Base-by-base conservation (phyloP, 2,888 invertebrate species). In the Phytoseiulus persimilis region DNA sequence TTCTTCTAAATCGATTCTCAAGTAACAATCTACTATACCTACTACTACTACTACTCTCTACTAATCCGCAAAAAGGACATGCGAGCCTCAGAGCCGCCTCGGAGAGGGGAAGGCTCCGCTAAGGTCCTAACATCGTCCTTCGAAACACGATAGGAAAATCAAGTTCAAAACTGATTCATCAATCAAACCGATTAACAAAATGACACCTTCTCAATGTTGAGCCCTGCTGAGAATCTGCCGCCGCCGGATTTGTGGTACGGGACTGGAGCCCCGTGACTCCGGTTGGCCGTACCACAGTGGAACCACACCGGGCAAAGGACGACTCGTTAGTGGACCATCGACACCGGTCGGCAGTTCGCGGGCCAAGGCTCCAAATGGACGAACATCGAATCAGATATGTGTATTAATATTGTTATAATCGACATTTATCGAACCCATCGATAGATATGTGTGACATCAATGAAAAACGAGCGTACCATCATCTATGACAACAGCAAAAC, bases 191-290 rank as follows among this genome's bases (percentile, higher is more conserved):
- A 83, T 87, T 45, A 87, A 87, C 87, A 87, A 87, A 33, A 87
- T 87, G 87, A 39, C 87, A 87, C 87, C 87, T 87, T 87, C 87
- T 87, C 87, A 87, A 87, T 87, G 87, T 87, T 45, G 87, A 87
- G 87, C 87, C 87, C 87, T 87, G 87, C 87, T 87, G 87, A 87
- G 87, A 87, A 87, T 45, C 87, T 87, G 87, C 87, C 87, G 87
- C 39, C 39, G n/a, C 87, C 32, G 87, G 87, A 87, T 33, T 65
- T 65, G 65, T 65, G 65, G 65, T 65, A 65, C 65, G 65, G 65
- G 65, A 65, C 65, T 65, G 65, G 65, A 65, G 65, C 65, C 65
- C 65, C 65, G 65, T 65, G 5, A 65, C 65, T 65, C 65, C 65
- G 65, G 65, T 65, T 65, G 65, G 65, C 65, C 65, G 65, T 65